These are phyloP conservation scores for Parotia lawesii DNA, from an alignment of 2,113 vertebrate genomes.

Conservation along the genomic window DNA sequence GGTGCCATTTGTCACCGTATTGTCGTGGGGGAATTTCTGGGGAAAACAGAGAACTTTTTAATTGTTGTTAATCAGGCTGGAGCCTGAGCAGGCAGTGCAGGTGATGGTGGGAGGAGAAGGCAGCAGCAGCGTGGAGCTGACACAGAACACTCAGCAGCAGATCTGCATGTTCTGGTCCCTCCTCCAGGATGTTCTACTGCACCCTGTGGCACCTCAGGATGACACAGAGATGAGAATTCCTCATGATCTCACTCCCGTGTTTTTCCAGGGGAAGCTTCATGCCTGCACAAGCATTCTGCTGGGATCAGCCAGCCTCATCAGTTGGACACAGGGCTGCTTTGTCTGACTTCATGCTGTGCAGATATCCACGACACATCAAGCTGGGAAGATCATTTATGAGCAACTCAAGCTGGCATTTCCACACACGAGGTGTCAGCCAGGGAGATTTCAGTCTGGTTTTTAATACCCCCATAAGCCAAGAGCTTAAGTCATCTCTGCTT, in stretches of 20 bases:
- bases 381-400: neutral
- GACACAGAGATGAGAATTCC: neutral
- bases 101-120: neutral
- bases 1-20: neutral
- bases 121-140: neutral
- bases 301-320: neutral
- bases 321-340: neutral
- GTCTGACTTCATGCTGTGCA: neutral
- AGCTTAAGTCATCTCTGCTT: neutral
- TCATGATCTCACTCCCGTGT: neutral
- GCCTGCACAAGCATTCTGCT: neutral
- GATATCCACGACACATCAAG: neutral
- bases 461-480: neutral
- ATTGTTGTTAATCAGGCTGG: neutral
- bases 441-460: neutral
- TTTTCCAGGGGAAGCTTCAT: neutral
- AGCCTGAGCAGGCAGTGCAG: neutral
- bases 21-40: neutral
- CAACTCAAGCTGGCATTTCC: neutral
- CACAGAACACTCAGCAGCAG: neutral
- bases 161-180: neutral
- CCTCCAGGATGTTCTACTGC: neutral
- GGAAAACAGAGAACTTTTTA: neutral
- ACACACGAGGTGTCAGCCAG: neutral
- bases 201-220: neutral